Evolutionary conservation across 2,888 invertebrate species (phyloP).

Genomic region (Apeira syringaria): DNA sequence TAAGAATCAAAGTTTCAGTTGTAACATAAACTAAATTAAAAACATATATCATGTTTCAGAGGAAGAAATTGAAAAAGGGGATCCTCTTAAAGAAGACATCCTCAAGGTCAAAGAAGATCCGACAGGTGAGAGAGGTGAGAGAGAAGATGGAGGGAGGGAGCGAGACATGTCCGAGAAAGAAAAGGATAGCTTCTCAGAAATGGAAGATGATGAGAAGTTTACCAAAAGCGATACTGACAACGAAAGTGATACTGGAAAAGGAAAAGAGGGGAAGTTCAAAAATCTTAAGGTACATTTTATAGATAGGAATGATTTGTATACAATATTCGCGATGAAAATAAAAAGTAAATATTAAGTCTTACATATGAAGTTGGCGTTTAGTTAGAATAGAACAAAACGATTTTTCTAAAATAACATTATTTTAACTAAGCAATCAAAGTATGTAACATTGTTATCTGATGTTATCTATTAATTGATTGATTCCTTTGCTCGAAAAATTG

Average conservation of each 20-base stretch:
- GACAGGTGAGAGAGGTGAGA: not conserved
- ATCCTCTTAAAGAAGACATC: constrained; percentile 39
- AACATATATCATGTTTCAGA: constrained; percentile 2
- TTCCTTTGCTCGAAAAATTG: no score
- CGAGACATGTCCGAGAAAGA: constrained; percentile 62
- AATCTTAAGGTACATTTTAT: constrained; percentile 61
- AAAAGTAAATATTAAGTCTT: no score
- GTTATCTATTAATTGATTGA: no score
- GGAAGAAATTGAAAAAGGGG: constrained; percentile 56
- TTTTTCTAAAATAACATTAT: no score
- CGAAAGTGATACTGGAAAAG: constrained; percentile 68
- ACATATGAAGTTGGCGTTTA: no score
- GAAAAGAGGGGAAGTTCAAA: constrained; percentile 62
- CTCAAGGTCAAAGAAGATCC: constrained; percentile 36
- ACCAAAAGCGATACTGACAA: constrained; percentile 76
- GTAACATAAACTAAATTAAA: no score
- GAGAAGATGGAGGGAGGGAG: constrained; percentile 38
- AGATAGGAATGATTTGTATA: no score
- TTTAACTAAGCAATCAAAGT: no score
- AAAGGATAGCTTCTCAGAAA: constrained; percentile 76
- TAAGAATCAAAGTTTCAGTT: no score
- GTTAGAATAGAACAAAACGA: no score
- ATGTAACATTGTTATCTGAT: no score
- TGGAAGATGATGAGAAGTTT: constrained; percentile 78
- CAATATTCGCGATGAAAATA: no score